phyloP scores from a whole-genome alignment of 1,140 invertebrate species.

The Drosophila miranda region DNA sequence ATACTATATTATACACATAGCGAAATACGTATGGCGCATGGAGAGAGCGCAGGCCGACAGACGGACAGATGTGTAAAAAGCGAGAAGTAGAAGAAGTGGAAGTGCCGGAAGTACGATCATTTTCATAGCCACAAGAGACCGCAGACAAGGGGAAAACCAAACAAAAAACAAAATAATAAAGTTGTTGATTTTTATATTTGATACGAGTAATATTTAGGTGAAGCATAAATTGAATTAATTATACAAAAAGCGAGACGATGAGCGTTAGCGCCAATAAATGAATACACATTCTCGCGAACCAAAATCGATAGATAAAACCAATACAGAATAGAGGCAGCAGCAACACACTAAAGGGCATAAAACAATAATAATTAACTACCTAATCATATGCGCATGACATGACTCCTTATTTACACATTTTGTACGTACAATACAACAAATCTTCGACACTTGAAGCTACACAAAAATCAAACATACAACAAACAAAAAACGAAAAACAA shows the following conservation, averaged over 20 bases:
- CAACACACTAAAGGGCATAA: slow-evolving; percentile 65
- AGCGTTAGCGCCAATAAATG: slow-evolving; percentile 43
- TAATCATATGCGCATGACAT: slow-evolving; percentile 66
- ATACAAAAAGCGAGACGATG: slow-evolving; percentile 62
- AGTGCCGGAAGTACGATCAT: slow-evolving; percentile 51
- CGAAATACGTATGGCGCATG: slow-evolving; percentile 57
- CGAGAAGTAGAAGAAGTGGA: slow-evolving; percentile 4
- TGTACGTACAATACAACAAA: slow-evolving; percentile 69
- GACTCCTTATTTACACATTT: slow-evolving; percentile 77
- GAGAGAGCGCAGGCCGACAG: background rate
- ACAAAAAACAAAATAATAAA: slow-evolving; percentile 60
- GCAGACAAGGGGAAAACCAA: slow-evolving; percentile 39
- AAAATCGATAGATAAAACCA: slow-evolving; percentile 46
- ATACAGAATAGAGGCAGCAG: slow-evolving; percentile 50
- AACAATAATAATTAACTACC: slow-evolving; percentile 73
- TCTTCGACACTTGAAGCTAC: slow-evolving; percentile 59
- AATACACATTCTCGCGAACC: slow-evolving; percentile 60
- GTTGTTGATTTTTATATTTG: slow-evolving; percentile 83
- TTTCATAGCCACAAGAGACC: slow-evolving; percentile 69
- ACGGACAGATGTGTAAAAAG: slow-evolving; percentile 29
- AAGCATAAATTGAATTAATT: slow-evolving; percentile 80
- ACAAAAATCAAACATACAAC: slow-evolving; percentile 51
- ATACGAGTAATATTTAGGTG: slow-evolving; percentile 82
- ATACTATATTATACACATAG: slow-evolving; percentile 73
- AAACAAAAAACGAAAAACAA: slow-evolving; percentile 41